Base-by-base conservation (phyloP, 2,888 invertebrate genomes). In the Amorpha juglandis region DNA sequence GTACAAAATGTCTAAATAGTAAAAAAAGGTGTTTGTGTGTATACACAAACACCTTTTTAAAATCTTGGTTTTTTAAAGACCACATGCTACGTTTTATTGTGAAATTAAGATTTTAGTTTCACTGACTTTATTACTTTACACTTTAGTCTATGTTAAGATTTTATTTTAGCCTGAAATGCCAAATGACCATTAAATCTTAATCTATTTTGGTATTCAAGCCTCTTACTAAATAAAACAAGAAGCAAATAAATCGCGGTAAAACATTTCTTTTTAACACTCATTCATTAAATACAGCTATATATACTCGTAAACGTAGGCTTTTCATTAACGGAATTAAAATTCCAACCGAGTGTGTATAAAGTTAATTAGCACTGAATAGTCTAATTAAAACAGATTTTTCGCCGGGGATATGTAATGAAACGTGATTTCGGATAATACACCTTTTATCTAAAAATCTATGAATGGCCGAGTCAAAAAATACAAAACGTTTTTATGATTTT, bases 281-380 rank as follows among this genome's bases (percentile, higher is more conserved):
- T 63, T 45, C 62, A 58, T 38, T 19, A 42, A 58, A 58, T 53
- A 53, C 58, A 58, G 58, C 42, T 38, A 16, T 55, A n/a, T n/a
- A n/a, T n/a, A n/a, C n/a, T n/a, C n/a, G n/a, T n/a, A 58, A 58
- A 16, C 55, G 55, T 11, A 53, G 66, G 19, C 51, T 55, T 53
- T 47, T 45, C 33, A 72, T 73, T 67, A 75, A 79, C 78, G 45
- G 48, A 38, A 65, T 86, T 82, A 80, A 82, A 81, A 86, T 86
- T 83, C 83, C 64, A 65, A 66, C 67, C 67, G 76, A 73, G 81
- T 79, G 69, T 78, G 71, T 80, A 82, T 79, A 83, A 83, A 80
- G 78, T 72, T 82, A 82, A 84, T 87, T 81, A 86, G 83, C 80
- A 78, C 80, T 82, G 77, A 86, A 86, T 82, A 78, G 76, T 74